Evolutionary conservation across 2,113 vertebrate genomes (phyloP).

Genomic region (Accipiter cooperii): DNA sequence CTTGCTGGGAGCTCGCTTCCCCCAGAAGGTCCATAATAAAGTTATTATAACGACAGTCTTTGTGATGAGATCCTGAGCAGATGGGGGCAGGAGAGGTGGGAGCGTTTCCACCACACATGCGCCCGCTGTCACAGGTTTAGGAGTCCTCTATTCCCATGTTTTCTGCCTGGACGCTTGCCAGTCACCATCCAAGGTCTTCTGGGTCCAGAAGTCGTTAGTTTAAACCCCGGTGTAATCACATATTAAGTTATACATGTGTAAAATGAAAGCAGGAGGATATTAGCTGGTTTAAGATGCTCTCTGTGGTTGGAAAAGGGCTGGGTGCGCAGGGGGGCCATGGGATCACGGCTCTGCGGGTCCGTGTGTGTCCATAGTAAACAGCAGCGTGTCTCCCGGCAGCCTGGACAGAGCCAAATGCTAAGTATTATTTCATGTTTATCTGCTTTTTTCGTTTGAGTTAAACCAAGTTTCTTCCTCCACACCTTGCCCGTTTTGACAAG

Average conservation of each 20-base stretch:
- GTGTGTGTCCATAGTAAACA: not conserved
- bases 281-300: constrained; percentile 8
- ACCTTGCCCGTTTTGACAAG: not conserved
- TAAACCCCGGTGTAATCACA: not conserved
- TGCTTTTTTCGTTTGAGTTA: not conserved
- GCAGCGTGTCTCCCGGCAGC: not conserved
- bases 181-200: not conserved
- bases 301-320: not conserved
- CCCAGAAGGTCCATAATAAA: constrained; percentile 52
- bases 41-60: constrained; percentile 41
- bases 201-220: constrained; percentile 8
- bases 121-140: not conserved
- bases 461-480: not conserved
- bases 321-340: fast-evolving
- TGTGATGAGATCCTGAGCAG: constrained; percentile 46
- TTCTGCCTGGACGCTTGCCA: not conserved
- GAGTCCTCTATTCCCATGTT: not conserved
- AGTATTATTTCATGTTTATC: not conserved
- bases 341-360: fast-evolving
- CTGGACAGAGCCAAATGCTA: not conserved
- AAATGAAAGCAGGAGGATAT: constrained; percentile 18
- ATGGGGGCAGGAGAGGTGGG: not conserved
- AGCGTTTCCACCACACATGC: not conserved
- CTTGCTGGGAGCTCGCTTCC: not conserved
- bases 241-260: not conserved